Conservation (phyloP, 2,113 vertebrate species). For the Lethenteron reissneri region DNA sequence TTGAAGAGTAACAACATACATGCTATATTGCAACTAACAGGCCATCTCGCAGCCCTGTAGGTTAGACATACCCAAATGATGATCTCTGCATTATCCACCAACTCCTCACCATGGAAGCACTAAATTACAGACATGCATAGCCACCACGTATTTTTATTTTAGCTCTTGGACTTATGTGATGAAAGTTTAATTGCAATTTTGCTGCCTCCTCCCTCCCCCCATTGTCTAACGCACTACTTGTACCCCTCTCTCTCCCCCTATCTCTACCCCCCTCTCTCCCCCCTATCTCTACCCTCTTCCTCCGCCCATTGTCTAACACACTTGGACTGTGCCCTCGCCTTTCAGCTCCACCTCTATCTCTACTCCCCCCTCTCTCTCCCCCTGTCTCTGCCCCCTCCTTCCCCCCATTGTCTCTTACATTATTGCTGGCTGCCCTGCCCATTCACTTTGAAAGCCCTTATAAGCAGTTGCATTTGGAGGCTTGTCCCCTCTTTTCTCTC, state of each 20-base stretch:
- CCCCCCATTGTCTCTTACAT: background rate
- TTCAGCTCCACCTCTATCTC: background rate
- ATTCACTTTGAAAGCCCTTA: background rate
- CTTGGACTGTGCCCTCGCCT: background rate
- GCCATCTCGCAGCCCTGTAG: too few relatives aligned
- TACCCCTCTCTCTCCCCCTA: background rate
- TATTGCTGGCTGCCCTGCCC: background rate
- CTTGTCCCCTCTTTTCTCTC: too few relatives aligned
- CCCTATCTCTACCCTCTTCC: background rate
- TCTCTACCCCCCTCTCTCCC: background rate
- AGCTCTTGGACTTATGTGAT: too few relatives aligned
- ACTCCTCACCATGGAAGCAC: too few relatives aligned
- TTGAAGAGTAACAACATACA: too few relatives aligned
- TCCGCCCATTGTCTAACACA: background rate
- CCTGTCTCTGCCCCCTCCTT: background rate
- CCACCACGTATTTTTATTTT: too few relatives aligned
- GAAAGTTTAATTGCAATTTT: too few relatives aligned
- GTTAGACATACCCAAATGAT: too few relatives aligned
- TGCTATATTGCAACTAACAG: too few relatives aligned
- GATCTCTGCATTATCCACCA: too few relatives aligned
- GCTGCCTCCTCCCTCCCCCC: background rate
- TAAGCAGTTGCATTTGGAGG: too few relatives aligned
- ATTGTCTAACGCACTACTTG: background rate
- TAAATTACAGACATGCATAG: too few relatives aligned
- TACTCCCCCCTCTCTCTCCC: background rate